Evolutionary conservation across 2,113 vertebrate species (phyloP), one percentile per base, ranked within the genome.

Genomic region (Istiophorus platypterus): DNA sequence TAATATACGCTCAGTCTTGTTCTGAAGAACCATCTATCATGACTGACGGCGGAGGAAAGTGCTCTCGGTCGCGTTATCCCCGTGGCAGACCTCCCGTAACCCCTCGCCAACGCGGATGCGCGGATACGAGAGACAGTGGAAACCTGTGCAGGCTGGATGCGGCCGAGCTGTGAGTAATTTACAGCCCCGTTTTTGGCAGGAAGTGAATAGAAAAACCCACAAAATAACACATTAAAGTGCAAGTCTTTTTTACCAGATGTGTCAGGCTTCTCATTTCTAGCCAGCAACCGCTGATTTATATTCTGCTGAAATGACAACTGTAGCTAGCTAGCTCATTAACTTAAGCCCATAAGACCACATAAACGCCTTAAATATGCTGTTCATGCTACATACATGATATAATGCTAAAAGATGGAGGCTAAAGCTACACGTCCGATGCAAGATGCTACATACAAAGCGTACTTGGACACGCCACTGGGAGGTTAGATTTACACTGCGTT

Each of bases 1-100:
- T 97, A 96, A 98, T 97, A 96, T 97, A 97, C 95, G 96, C 96
- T 96, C 95, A 93, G 95, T 95, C 96, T 95, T 95, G 95, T 96
- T 96, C 95, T 94, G 95, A 96, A 96, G 95, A 95, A 91, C 95
- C 75, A 96, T 98, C 96, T 93, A 96, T 98, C 97, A 97, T 49
- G 27, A 69, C 49, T 94, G 96, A 96, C 96, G 96, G 97, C 93
- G 94, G 96, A 96, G 96, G 95, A 85, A 88, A 86, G 81, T 64
- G 85, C 73, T 86, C 71, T 75, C 65, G 65, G 57, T 86, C 72
- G 63, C 73, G 80, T 87, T 85, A 78, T 87, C 75, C 78, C 72
- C 64, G 56, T 89, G 82, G 87, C 87, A 78, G n/a, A 68, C 82
- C 84, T 71, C 31, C 66, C 11, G 51, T 54, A 79, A 81, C 65